A percentile compares a stretch with the other conserved stretches of the same genome.
Conservation (phyloP, 2,888 invertebrate species). For the Isoperla grammatica region DNA sequence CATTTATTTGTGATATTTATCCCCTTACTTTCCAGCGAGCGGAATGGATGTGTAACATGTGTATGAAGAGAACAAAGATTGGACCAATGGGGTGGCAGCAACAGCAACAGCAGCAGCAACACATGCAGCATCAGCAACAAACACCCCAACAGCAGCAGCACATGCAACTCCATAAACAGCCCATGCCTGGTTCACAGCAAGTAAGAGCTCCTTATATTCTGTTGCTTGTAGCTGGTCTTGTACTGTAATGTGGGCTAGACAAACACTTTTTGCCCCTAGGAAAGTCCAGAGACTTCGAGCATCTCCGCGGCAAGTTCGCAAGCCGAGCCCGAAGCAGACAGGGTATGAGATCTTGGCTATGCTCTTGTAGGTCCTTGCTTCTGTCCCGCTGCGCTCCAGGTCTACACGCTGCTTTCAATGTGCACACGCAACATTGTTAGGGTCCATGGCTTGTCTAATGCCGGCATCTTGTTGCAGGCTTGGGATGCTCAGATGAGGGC, state of each 20-base stretch:
- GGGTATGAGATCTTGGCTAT: slow-evolving; percentile 6
- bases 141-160: slow-evolving; percentile 26
- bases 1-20: too few relatives aligned
- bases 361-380: slow-evolving; percentile 3
- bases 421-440: not conserved
- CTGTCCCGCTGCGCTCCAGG: not conserved
- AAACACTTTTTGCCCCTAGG: slow-evolving; percentile 3
- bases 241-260: not conserved
- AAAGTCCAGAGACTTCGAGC: not conserved
- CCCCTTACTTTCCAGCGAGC: slow-evolving; percentile 38
- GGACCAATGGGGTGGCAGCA: slow-evolving; percentile 31
- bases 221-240: not conserved
- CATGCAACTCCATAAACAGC: slow-evolving; percentile 1
- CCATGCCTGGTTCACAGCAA: slow-evolving; percentile 16
- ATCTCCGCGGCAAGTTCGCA: not conserved
- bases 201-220: not conserved
- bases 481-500: slow-evolving; percentile 29
- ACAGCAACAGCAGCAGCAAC: slow-evolving; percentile 36
- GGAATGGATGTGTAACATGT: slow-evolving; percentile 40
- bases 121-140: slow-evolving; percentile 34
- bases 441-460: not conserved
- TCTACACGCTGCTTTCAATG: not conserved
- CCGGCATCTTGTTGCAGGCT: slow-evolving; percentile 23
- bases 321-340: not conserved
- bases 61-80: slow-evolving; percentile 35